phyloP scores from a whole-genome alignment of 2,797 vertebrate species.

The Bufotes viridis region DNA sequence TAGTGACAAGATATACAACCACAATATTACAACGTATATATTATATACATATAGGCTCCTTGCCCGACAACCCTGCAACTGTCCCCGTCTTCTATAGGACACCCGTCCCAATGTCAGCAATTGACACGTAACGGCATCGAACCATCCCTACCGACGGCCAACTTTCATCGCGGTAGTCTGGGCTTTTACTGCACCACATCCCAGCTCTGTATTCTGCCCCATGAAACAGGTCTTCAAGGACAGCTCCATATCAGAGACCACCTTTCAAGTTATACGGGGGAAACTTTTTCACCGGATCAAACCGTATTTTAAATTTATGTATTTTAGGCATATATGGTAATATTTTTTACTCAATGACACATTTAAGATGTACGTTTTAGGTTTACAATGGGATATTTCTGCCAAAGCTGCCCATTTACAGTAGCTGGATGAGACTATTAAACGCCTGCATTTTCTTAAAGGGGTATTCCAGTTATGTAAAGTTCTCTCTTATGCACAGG shows the following conservation, averaged over 20 bases:
- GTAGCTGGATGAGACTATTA: too few species aligned
- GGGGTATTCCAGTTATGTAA: too few species aligned
- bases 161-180: too few species aligned
- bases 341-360: too few species aligned
- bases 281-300: neutral
- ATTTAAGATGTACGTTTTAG: too few species aligned
- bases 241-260: neutral
- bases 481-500: too few species aligned
- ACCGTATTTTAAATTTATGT: neutral
- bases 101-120: neutral
- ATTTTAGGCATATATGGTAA: too few species aligned
- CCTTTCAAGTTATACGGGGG: neutral
- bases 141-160: neutral
- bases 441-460: too few species aligned
- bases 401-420: too few species aligned
- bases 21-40: constrained; percentile 62
- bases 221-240: neutral
- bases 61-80: neutral
- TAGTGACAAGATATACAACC: constrained; percentile 59
- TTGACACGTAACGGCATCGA: neutral
- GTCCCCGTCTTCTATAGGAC: neutral
- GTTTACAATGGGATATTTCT: too few species aligned
- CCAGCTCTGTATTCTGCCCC: neutral
- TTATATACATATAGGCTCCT: constrained; percentile 58
- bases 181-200: too few species aligned